Conservation (phyloP, 2,113 vertebrate genomes). For the Xenopus laevis region DNA sequence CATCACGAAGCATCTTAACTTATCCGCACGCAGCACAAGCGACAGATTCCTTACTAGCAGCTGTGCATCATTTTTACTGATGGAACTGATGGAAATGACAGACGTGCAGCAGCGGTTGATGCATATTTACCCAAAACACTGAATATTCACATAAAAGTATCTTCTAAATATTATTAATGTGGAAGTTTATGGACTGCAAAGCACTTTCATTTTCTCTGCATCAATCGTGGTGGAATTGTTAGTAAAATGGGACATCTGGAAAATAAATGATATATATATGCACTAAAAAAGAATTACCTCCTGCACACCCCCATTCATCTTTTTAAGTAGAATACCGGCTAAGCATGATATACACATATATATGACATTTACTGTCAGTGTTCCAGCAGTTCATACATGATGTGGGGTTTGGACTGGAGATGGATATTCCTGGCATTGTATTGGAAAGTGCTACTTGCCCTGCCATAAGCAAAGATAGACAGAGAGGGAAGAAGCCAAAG, state of each 20-base stretch:
- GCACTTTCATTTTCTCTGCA: not conserved
- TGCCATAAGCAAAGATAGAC: too few relatives aligned
- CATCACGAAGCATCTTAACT: not conserved
- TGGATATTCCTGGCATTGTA: too few relatives aligned
- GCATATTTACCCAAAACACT: conserved; percentile 5
- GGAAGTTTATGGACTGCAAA: not conserved
- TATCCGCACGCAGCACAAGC: not conserved
- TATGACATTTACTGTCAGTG: too few relatives aligned
- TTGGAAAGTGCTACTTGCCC: too few relatives aligned
- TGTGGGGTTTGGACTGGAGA: too few relatives aligned
- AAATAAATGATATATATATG: conserved; percentile 8
- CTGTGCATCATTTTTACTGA: conserved; percentile 18
- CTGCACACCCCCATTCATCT: not conserved
- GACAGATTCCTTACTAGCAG: not conserved
- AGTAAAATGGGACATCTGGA: not conserved
- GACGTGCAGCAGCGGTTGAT: not conserved
- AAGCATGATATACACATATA: not conserved
- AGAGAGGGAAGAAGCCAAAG: too few relatives aligned
- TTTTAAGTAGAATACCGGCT: not conserved
- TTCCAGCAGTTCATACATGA: too few relatives aligned
- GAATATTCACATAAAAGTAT: not conserved
- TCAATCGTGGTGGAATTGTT: not conserved
- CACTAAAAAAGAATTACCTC: not conserved
- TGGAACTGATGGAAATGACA: not conserved
- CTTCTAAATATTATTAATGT: not conserved